These are phyloP conservation scores for Grantiella picta DNA, from an alignment of 2,113 vertebrate genomes.

Conservation along the genomic window DNA sequence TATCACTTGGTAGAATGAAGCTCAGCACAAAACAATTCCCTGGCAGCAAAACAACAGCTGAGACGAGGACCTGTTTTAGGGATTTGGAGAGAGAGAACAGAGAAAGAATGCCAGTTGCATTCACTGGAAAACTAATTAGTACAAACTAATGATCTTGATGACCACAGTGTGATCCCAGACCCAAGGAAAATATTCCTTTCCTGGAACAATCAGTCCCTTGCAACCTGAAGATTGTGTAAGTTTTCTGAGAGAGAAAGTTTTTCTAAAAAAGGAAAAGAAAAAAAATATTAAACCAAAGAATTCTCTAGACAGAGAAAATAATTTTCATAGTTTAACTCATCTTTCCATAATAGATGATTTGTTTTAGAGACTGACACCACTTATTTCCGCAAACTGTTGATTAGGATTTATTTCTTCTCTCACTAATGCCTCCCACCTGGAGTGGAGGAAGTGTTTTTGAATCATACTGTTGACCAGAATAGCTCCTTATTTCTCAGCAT, in stretches of 20 bases:
- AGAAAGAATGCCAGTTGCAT: background rate
- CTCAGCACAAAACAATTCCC: background rate
- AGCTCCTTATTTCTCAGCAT: slow-evolving; percentile 13
- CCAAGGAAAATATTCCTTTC: background rate
- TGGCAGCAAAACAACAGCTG: background rate
- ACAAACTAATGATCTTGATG: background rate
- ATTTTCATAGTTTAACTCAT: background rate
- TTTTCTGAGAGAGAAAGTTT: background rate
- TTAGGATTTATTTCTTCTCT: slow-evolving; percentile 3
- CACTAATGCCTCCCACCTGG: background rate
- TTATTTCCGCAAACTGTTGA: background rate
- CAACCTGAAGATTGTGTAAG: background rate
- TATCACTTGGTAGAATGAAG: background rate
- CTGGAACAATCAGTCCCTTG: background rate
- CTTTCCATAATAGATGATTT: background rate
- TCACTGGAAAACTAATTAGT: background rate
- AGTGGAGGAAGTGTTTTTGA: background rate
- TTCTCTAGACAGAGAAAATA: background rate
- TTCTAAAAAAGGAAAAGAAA: background rate
- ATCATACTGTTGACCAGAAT: slow-evolving; percentile 9
- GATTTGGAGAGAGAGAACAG: background rate
- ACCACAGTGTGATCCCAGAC: background rate
- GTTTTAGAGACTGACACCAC: background rate
- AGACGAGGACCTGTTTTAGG: background rate
- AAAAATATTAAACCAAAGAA: background rate